A percentile compares a stretch with the other conserved stretches of the same genome.
Evolutionary conservation across 2,888 invertebrate genomes (phyloP).

Genomic region (Brachyptera risi): DNA sequence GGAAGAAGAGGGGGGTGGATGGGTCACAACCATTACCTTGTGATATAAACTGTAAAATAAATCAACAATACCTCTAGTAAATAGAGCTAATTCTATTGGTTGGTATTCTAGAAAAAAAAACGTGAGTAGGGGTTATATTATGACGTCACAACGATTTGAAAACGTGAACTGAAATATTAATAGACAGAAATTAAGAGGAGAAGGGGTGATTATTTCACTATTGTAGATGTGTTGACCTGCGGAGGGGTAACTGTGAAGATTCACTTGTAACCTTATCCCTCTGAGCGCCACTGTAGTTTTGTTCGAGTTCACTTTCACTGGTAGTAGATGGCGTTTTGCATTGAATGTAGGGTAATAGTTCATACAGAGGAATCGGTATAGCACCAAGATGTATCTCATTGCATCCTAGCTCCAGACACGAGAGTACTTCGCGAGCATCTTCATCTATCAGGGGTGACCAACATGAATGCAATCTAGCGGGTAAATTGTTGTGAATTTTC

Average conservation of each 20-base stretch:
- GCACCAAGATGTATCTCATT: neutral
- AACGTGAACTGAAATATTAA: neutral
- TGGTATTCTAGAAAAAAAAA: neutral
- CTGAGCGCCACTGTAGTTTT: neutral
- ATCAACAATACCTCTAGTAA: no score
- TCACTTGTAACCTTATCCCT: neutral
- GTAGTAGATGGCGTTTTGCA: neutral
- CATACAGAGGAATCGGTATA: neutral
- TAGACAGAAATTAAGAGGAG: neutral
- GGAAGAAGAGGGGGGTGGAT: neutral
- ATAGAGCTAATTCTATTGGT: conserved; percentile 1
- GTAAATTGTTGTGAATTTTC: no score
- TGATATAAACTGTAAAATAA: no score
- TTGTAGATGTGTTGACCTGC: neutral
- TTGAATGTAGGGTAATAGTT: conserved; percentile 2
- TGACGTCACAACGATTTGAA: conserved; percentile 7
- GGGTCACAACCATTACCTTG: no score
- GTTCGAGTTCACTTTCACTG: conserved; percentile 21
- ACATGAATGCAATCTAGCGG: no score
- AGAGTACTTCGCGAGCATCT: no score
- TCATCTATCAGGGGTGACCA: no score
- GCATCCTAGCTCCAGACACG: no score
- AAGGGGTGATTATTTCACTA: neutral
- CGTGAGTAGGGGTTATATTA: neutral
- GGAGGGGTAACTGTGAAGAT: conserved; percentile 11